phyloP scores from a whole-genome alignment of 2,888 invertebrate genomes.

The Euclidia mi region DNA sequence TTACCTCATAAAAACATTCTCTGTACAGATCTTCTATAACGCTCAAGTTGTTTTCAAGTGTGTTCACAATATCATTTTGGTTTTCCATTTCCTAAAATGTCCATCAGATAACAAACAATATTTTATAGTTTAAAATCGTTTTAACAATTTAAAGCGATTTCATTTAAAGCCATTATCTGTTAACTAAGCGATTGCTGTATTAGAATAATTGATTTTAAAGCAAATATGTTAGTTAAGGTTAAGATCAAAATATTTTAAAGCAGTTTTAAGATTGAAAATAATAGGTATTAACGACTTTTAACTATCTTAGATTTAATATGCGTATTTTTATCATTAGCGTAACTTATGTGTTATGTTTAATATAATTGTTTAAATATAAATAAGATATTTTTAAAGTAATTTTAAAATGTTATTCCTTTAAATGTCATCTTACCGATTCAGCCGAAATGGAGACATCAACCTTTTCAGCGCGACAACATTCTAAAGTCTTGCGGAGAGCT shows the following conservation, averaged over 20 bases:
- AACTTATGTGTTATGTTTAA: no score
- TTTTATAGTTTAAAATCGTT: not conserved
- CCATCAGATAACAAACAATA: conserved; percentile 12
- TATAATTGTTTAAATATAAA: not conserved
- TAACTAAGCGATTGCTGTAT: no score
- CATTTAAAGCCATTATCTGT: no score
- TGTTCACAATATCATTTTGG: conserved; percentile 66
- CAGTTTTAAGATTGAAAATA: no score
- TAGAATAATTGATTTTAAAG: no score
- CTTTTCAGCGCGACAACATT: conserved; percentile 55
- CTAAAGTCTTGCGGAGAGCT: conserved; percentile 50
- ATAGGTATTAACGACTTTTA: no score
- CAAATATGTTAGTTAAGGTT: no score
- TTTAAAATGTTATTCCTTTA: not conserved
- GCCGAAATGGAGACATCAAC: conserved; percentile 60
- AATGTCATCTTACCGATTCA: conserved; percentile 60
- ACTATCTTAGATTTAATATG: no score
- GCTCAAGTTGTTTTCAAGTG: conserved; percentile 73
- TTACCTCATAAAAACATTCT: conserved; percentile 85
- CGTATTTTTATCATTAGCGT: no score
- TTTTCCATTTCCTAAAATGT: conserved; percentile 69
- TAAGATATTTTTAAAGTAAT: no score
- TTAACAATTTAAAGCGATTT: no score
- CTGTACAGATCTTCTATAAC: conserved; percentile 82
- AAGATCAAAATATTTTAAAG: no score